Evolutionary conservation across 2,888 invertebrate species (phyloP), one percentile per base, ranked within the genome.

Genomic region (Hypolimnas misippus): DNA sequence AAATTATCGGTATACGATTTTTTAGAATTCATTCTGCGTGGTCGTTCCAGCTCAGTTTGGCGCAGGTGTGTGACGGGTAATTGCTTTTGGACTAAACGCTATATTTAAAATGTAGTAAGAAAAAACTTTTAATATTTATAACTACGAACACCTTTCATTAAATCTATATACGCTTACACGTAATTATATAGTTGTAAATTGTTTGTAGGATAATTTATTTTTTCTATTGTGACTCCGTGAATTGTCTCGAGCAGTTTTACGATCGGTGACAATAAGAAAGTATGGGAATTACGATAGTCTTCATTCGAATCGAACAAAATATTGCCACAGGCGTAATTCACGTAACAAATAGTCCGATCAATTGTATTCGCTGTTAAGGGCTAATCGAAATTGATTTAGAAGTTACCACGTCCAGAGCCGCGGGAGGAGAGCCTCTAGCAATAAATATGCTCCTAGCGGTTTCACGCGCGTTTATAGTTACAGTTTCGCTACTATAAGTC

Each of bases 381-480:
- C n/a, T 33, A 57, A 56, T 51, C 51, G 35, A 55, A 51, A 40
- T 46, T 38, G 35, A 56, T 56, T 52, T 10, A 55, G 25, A n/a
- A 46, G 16, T 46, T 52, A 35, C 16, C 35, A 55, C 44, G 44
- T 44, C 17, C 8, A 33, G 16, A 57, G 53, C 56, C 53, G 38
- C 35, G 16, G 46, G 59, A 49, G 1, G 2, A 57, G n/a, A n/a
- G n/a, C 46, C 38, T 14, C 55, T 42, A 35, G 54, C 42, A 55
- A 42, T 71, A 73, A 71, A 71, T 67, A 67, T 21, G n/a, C n/a
- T n/a, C n/a, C n/a, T n/a, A n/a, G n/a, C n/a, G n/a, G n/a, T n/a
- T n/a, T n/a, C n/a, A n/a, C n/a, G n/a, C n/a, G n/a, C n/a, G n/a
- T n/a, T n/a, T n/a, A n/a, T n/a, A n/a, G n/a, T n/a, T n/a, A n/a